Base-by-base conservation (phyloP, 2,888 invertebrate genomes). In the Microplitis deprimator region DNA sequence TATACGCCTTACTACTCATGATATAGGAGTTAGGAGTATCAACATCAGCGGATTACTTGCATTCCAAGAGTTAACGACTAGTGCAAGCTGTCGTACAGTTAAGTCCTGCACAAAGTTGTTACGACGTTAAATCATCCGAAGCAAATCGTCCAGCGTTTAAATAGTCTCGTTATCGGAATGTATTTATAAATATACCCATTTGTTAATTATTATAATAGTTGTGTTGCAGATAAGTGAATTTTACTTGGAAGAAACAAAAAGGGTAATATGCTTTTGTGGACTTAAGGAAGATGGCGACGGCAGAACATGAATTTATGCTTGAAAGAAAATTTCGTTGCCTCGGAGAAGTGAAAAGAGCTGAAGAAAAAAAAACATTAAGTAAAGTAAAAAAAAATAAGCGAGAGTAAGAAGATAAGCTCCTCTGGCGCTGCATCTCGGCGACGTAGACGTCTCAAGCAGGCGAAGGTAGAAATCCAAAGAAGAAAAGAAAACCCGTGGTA, bases 361-460 rank as follows among this genome's bases (percentile, higher is more conserved):
- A 82, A 80, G 75, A 80, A 80, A 77, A 76, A 78, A 79, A 78
- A 80, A 78, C 81, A 83, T 83, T 82, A 85, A 86, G 82, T 76
- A 82, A 81, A 77, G 79, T 77, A 75, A 76, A 81, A 60, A 69
- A 76, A 72, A 76, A 76, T 68, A 71, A 13, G 8, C 5, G 13
- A 50, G 50, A 50, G 50, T 50, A 50, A 50, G 50, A 50, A 50
- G 50, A 50, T 50, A 50, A 50, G 50, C 50, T 50, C 50, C 50
- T 70, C 72, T 75, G 50, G 13, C 61, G 40, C 39, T 20, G 75
- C 68, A 67, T 50, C 72, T 59, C 65, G 62, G 79, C 74, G 87
- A 88, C 86, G 86, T 82, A 85, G 86, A 89, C 87, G 88, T 89
- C 89, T 89, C 87, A 87, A 88, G 89, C 82, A 87, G 79, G 78